A percentile compares a stretch with the other conserved stretches of the same genome.
These are phyloP conservation scores for Fringilla coelebs DNA, from an alignment of 2,797 vertebrate species.

Conservation along the genomic window DNA sequence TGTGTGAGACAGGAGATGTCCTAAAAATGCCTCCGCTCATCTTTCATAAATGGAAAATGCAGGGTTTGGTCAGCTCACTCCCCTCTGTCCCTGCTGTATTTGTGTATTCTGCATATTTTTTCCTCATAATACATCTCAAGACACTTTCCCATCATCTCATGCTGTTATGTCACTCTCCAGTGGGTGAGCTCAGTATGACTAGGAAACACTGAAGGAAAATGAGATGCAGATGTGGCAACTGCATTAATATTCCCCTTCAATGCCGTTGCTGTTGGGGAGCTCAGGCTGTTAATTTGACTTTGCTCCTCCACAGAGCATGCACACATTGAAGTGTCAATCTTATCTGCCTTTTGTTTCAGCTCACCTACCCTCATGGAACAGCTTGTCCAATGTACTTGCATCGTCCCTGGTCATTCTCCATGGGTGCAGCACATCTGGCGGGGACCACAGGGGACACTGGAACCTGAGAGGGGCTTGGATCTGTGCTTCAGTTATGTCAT, in stretches of 20 bases:
- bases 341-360: conserved; percentile 32
- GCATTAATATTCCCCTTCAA: conserved; percentile 16
- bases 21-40: not conserved
- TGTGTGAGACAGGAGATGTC: not conserved
- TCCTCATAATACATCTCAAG: not conserved
- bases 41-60: not conserved
- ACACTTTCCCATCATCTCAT: conserved; percentile 9
- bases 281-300: conserved; percentile 39
- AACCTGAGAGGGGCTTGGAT: conserved; percentile 39
- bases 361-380: not conserved
- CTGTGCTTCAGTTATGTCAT: conserved; percentile 27
- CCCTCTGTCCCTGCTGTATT: not conserved
- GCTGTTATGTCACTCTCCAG: conserved; percentile 46
- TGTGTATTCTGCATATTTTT: not conserved
- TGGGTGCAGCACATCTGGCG: conserved; percentile 42
- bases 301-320: not conserved
- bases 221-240: conserved; percentile 21
- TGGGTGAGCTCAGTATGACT: conserved; percentile 41
- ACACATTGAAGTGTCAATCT: conserved; percentile 35
- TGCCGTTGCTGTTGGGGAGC: not conserved
- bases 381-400: not conserved
- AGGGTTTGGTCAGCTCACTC: not conserved
- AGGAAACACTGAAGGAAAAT: conserved; percentile 10
- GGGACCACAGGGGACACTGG: not conserved
- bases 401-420: not conserved